phyloP scores from a whole-genome alignment of 2,797 vertebrate species.

The Parauchenoglanis punctatus region DNA sequence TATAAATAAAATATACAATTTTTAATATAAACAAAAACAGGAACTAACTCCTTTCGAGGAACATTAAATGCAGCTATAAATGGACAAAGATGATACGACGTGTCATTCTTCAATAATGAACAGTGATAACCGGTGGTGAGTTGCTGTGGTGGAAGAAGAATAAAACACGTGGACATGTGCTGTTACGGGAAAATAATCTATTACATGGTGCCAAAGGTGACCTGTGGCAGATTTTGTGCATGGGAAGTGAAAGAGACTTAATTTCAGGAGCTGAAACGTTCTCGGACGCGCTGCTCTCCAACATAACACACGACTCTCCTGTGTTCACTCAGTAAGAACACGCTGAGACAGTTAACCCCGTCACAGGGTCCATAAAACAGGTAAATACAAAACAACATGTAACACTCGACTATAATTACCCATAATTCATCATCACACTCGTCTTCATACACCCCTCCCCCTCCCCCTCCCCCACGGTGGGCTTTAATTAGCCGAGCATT shows the following conservation, averaged over 20 bases:
- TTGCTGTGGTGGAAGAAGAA: not conserved
- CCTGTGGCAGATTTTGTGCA: not conserved
- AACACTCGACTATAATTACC: constrained; percentile 22
- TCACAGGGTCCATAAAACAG: constrained; percentile 51
- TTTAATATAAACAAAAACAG: not conserved
- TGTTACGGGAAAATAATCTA: not conserved
- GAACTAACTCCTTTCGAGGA: not conserved
- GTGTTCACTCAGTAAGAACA: not conserved
- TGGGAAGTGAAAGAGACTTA: not conserved
- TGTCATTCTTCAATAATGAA: not conserved
- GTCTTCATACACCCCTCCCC: not conserved
- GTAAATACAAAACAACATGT: constrained; percentile 13
- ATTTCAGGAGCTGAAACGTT: not conserved
- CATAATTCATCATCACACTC: constrained; percentile 28
- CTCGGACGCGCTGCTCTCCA: not conserved
- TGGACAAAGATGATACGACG: not conserved
- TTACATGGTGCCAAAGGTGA: too few species aligned
- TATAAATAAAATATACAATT: too few species aligned
- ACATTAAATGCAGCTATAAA: not conserved
- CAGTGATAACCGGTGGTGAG: too few species aligned
- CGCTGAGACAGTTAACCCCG: constrained; percentile 46
- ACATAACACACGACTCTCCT: not conserved
- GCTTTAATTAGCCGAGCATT: constrained; percentile 80
- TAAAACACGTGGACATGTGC: not conserved
- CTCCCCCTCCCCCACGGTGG: constrained; percentile 52